phyloP scores from a whole-genome alignment of 2,113 vertebrate species.

The Nycticorax nycticorax region DNA sequence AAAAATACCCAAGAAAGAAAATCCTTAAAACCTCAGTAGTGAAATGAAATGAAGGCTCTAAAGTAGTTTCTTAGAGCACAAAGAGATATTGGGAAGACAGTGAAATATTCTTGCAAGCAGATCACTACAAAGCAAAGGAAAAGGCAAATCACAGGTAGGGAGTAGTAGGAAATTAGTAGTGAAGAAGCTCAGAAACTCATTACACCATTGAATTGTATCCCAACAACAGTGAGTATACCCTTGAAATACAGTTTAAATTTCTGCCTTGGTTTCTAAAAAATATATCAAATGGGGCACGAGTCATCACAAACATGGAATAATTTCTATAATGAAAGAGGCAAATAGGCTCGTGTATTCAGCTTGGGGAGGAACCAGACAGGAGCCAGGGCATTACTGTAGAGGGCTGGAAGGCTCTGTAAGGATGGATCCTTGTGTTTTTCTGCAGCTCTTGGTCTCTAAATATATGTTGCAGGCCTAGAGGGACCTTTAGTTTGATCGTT shows the following conservation, averaged over 20 bases:
- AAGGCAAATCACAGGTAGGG: background rate
- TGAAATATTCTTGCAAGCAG: background rate
- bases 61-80: background rate
- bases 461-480: background rate
- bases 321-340: background rate
- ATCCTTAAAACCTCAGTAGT: background rate
- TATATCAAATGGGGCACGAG: background rate
- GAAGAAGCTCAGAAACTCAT: background rate
- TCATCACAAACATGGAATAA: background rate
- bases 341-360: background rate
- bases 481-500: background rate
- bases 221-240: rapidly evolving
- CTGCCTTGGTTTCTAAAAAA: background rate
- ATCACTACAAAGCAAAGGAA: background rate
- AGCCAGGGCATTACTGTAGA: rapidly evolving
- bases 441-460: background rate
- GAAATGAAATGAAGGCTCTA: background rate
- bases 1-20: background rate
- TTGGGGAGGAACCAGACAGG: background rate
- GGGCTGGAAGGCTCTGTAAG: background rate
- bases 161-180: background rate
- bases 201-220: background rate
- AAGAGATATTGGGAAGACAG: background rate
- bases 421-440: background rate
- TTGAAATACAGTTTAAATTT: background rate